Conservation (phyloP, 2,888 invertebrate genomes). For the Scaptomyza flava region DNA sequence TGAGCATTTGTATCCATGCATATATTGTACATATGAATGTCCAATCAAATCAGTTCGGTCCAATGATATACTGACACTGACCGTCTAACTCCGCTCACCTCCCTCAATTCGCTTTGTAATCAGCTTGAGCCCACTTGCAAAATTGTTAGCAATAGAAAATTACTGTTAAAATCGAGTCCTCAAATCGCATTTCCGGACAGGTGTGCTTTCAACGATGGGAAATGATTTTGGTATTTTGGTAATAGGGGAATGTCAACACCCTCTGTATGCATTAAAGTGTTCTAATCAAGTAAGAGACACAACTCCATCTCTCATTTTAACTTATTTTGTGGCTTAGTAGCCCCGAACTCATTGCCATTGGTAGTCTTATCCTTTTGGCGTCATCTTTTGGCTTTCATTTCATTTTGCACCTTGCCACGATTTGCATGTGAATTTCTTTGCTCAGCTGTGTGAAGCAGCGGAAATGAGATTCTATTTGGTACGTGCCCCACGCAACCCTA, state of each 20-base stretch:
- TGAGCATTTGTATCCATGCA: conserved; percentile 33
- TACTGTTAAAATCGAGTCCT: conserved; percentile 27
- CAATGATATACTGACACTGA: conserved; percentile 46
- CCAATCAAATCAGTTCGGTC: conserved; percentile 66
- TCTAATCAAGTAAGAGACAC: conserved; percentile 19
- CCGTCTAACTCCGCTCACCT: conserved; percentile 7
- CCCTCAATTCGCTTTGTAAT: conserved; percentile 25
- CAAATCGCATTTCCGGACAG: conserved; percentile 49
- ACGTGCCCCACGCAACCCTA: conserved; percentile 40
- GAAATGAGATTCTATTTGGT: conserved; percentile 56
- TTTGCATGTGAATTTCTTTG: conserved; percentile 53
- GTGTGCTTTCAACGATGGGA: conserved; percentile 32
- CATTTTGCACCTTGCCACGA: conserved; percentile 34
- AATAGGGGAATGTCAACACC: neutral
- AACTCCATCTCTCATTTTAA: conserved; percentile 4
- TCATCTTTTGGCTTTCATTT: conserved; percentile 30
- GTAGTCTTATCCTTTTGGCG: conserved; percentile 2
- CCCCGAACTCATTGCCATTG: neutral
- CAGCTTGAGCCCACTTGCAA: conserved; percentile 25
- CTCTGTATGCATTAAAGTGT: conserved; percentile 6
- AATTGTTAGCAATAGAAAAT: conserved; percentile 41
- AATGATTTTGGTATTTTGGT: conserved; percentile 29
- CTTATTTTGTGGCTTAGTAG: conserved; percentile 9
- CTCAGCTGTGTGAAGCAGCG: conserved; percentile 23
- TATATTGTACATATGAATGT: conserved; percentile 13